phyloP scores from a whole-genome alignment of 2,797 vertebrate genomes.

The Epinephelus coioides region DNA sequence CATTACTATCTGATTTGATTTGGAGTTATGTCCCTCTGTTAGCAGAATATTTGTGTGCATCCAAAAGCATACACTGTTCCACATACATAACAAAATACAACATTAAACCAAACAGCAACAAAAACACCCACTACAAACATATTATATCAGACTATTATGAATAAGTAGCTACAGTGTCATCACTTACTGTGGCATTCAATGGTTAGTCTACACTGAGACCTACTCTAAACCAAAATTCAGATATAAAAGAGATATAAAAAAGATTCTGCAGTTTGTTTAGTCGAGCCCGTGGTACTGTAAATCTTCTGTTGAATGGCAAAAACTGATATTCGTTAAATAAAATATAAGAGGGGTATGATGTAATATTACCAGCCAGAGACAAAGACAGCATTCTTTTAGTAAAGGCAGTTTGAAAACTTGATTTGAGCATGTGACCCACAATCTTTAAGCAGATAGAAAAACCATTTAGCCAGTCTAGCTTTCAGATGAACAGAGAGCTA shows the following conservation, averaged over 20 bases:
- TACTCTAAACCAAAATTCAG: background rate
- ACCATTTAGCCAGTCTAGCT: background rate
- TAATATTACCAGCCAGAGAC: background rate
- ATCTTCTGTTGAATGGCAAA: constrained; percentile 3
- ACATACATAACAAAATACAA: background rate
- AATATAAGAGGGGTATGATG: background rate
- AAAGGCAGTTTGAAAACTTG: constrained; percentile 1
- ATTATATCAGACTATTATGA: background rate
- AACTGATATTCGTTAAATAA: background rate
- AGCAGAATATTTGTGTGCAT: background rate
- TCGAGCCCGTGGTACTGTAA: background rate
- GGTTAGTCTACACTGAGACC: too few species aligned
- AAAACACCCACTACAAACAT: background rate
- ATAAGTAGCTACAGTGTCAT: background rate
- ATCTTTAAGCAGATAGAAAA: background rate
- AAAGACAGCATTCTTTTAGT: background rate
- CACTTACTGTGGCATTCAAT: background rate
- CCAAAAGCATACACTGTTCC: background rate
- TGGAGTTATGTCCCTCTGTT: background rate
- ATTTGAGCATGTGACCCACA: background rate
- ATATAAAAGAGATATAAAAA: constrained; percentile 9
- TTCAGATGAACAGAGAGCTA: background rate
- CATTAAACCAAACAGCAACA: constrained; percentile 3
- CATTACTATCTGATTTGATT: background rate
- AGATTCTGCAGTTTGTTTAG: background rate